Conservation (phyloP, 2,113 vertebrate species). For the Anser brachyrhynchus region DNA sequence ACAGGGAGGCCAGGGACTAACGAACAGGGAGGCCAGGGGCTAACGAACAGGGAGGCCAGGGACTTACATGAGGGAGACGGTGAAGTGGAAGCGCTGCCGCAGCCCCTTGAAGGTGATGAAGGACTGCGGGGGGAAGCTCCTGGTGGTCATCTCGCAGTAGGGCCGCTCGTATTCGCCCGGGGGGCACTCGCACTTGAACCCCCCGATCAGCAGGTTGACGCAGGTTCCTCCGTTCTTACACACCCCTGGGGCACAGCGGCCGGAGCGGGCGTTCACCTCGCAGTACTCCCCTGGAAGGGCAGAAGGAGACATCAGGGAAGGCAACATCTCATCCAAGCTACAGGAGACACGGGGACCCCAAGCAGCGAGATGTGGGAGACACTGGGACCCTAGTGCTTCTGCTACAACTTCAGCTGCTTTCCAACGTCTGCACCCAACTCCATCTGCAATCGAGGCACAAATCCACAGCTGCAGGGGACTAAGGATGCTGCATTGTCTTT, state of each 20-base stretch:
- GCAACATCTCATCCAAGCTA: not conserved
- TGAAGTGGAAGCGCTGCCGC: conserved; percentile 84
- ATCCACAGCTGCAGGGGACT: not conserved
- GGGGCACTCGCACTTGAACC: conserved; percentile 82
- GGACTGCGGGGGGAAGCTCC: conserved; percentile 81
- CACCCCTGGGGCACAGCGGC: conserved; percentile 78
- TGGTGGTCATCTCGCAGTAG: conserved; percentile 81
- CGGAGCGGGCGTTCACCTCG: conserved; percentile 75
- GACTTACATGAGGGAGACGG: conserved; percentile 80
- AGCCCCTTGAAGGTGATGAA: conserved; percentile 85
- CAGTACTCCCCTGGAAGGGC: conserved; percentile 77
- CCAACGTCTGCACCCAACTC: not conserved
- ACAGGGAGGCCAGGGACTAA: not conserved
- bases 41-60: not conserved
- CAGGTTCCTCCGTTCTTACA: conserved; percentile 85
- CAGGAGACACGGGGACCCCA: not conserved
- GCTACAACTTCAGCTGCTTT: not conserved
- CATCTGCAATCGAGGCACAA: fast-evolving
- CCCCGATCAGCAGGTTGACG: conserved; percentile 81
- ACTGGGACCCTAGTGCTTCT: not conserved
- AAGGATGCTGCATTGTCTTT: not conserved
- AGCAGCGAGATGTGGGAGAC: not conserved
- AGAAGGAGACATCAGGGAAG: not conserved
- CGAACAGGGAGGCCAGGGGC: not conserved
- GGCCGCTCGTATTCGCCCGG: conserved; percentile 77